Evolutionary conservation across 1,140 invertebrate species (phyloP), one percentile per base, ranked within the genome.

Genomic region (Drosophila bifasciata): DNA sequence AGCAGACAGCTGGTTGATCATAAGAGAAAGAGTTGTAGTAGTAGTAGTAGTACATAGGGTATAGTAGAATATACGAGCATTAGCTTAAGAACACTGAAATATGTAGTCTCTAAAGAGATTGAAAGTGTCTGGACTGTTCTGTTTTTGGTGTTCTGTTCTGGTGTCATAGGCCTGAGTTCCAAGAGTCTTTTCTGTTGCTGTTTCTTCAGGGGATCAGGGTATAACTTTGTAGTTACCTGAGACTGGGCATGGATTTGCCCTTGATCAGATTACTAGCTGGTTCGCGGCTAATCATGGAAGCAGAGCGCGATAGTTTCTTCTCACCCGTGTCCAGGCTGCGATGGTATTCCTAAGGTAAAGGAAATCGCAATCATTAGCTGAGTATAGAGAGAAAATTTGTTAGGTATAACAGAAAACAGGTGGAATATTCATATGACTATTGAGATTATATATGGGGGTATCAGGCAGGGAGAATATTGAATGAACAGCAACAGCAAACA

Each of bases 241-340:
- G 92, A 92, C 97, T 98, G 5, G 97, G 97, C 97, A 98, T 98
- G 93, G 97, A 98, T 92, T 98, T 98, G 48, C 97, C 97, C 93
- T 98, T 97, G 45, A 97, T 95, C 28, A 98, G 92, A 92, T 96
- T 96, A 59, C 94, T 95, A 1, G 94, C 91, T 9, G 91, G 90
- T 17, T 89, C 81, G 15, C 86, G 91, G 55, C 93, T 94, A 11
- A 94, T 92, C 56, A 94, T 93, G 0, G 95, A 95, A 41, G 93
- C 93, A n/a, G 94, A 95, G 48, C 95, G 92, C 1, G 94, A 93
- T 56, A 95, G 91, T 73, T 93, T 94, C 68, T 94, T 95, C 53
- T 97, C 96, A 1, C 94, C 94, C 1, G 95, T 96, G 69, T 97
- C 96, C 23, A 97, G 92, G 90, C 96, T 96, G 76, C 95, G 93